Percentiles rank a stretch among this genome's conserved stretches.
Evolutionary conservation across 2,113 vertebrate species (phyloP).

Genomic region (Cyphomyrus discorhynchus): DNA sequence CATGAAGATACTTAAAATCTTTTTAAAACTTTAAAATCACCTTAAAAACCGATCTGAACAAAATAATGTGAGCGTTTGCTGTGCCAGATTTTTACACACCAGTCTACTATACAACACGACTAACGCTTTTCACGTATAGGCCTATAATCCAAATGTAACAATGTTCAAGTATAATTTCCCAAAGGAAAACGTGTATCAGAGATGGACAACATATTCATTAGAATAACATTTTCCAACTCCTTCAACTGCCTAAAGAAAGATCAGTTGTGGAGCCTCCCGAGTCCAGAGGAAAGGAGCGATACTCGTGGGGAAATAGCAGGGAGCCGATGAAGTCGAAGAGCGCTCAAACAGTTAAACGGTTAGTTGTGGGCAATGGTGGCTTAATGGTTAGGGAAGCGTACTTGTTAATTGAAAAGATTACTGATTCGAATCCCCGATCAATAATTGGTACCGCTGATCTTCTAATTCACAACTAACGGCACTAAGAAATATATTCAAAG

Average conservation of each 20-base stretch:
- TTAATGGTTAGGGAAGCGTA: too few species aligned
- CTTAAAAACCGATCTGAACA: slow-evolving; percentile 58
- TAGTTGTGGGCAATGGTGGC: too few species aligned
- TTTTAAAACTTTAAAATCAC: slow-evolving; percentile 73
- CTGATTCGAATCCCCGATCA: too few species aligned
- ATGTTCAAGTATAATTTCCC: neutral
- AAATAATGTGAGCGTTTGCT: neutral
- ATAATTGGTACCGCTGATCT: too few species aligned
- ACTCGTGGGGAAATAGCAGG: neutral
- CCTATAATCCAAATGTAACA: neutral
- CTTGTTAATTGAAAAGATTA: too few species aligned
- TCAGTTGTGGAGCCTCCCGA: neutral
- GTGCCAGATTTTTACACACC: neutral
- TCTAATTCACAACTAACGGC: neutral
- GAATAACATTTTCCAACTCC: neutral
- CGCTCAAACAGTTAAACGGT: neutral
- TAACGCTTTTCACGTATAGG: neutral
- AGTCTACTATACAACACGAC: slow-evolving; percentile 29
- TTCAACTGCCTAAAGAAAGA: neutral
- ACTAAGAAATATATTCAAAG: neutral
- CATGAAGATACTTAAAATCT: slow-evolving; percentile 64
- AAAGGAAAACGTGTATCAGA: neutral
- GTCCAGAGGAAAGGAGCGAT: neutral
- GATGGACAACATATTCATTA: slow-evolving; percentile 39
- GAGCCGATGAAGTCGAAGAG: neutral